A percentile compares a stretch with the other conserved stretches of the same genome.
Evolutionary conservation across 2,113 vertebrate species (phyloP).

Genomic region (Megaleporinus macrocephalus): DNA sequence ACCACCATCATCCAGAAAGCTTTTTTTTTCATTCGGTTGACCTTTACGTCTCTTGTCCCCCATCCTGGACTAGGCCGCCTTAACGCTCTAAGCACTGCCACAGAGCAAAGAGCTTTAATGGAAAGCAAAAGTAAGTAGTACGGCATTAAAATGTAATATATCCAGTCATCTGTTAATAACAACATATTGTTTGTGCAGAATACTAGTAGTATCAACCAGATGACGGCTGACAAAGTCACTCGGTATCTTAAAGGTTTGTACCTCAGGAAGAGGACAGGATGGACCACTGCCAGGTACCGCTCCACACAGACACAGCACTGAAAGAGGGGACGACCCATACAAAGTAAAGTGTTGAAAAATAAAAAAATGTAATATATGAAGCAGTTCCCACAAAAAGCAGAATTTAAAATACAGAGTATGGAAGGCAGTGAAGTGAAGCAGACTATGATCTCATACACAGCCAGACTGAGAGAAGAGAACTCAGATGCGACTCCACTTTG

Average conservation of each 20-base stretch:
- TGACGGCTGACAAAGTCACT: background rate
- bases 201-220: background rate
- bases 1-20: slow-evolving; percentile 41
- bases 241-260: slow-evolving; percentile 23
- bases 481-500: background rate
- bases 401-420: background rate
- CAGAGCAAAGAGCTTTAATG: background rate
- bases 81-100: slow-evolving; percentile 39
- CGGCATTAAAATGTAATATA: background rate
- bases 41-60: background rate
- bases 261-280: slow-evolving; percentile 23
- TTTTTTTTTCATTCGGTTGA: slow-evolving; percentile 23
- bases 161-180: background rate
- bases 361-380: background rate
- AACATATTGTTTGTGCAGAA: background rate
- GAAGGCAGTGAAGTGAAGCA: too few relatives aligned
- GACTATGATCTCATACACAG: slow-evolving; percentile 3
- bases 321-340: slow-evolving; percentile 12
- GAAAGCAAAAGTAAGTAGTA: background rate
- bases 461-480: background rate
- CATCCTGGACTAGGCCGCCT: slow-evolving; percentile 26
- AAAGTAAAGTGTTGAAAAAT: background rate
- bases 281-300: slow-evolving; percentile 12
- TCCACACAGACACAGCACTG: slow-evolving; percentile 20
- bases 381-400: background rate